Evolutionary conservation across 2,888 invertebrate genomes (phyloP).

Genomic region (Drosophila multiciliata): DNA sequence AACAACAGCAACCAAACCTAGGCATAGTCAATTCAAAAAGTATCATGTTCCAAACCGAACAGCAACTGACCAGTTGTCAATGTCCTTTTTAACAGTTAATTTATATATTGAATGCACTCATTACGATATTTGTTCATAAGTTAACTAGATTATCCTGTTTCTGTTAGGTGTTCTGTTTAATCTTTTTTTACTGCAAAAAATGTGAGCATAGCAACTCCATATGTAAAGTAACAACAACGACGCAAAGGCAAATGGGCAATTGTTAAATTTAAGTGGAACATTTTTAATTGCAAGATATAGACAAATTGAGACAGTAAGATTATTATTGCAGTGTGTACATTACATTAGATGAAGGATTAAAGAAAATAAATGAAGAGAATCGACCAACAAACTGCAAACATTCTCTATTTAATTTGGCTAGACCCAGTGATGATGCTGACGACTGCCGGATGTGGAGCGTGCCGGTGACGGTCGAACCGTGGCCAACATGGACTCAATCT

Average conservation of each 20-base stretch:
- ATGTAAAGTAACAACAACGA: conserved; percentile 29
- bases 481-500: conserved; percentile 76
- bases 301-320: conserved; percentile 76
- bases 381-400: conserved; percentile 48
- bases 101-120: conserved; percentile 62
- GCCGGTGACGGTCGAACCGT: conserved; percentile 53
- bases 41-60: conserved; percentile 49
- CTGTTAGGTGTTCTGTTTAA: conserved; percentile 32
- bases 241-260: conserved; percentile 47
- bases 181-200: conserved; percentile 8
- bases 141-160: conserved; percentile 25
- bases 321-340: conserved; percentile 74
- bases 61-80: conserved; percentile 49
- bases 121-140: conserved; percentile 55
- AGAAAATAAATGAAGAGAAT: conserved; percentile 21
- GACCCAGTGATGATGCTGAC: conserved; percentile 54
- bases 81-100: conserved; percentile 49
- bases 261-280: conserved; percentile 76
- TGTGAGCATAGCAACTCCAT: conserved; percentile 29
- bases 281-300: conserved; percentile 75
- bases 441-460: conserved; percentile 38
- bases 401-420: conserved; percentile 16
- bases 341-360: conserved; percentile 49
- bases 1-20: conserved; percentile 48
- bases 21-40: conserved; percentile 53